phyloP scores from a whole-genome alignment of 1,140 invertebrate species.

The Chlorops oryzae region DNA sequence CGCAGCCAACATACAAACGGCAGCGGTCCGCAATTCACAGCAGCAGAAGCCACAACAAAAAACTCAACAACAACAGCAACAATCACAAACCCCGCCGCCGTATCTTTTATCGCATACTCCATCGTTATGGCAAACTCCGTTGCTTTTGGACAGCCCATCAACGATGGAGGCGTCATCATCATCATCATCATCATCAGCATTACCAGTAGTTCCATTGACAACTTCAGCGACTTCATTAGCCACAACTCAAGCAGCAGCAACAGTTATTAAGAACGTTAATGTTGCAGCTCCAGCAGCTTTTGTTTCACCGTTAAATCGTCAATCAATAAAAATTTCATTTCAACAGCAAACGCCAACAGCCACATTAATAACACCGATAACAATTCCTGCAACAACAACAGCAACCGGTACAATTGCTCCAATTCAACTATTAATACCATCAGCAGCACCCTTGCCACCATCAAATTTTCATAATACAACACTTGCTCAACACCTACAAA shows the following conservation, averaged over 20 bases:
- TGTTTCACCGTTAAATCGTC: no score
- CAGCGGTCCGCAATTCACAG: constrained; percentile 40
- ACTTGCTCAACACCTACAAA: constrained; percentile 40
- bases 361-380: neutral
- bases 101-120: constrained; percentile 37
- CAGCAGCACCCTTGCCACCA: constrained; percentile 29
- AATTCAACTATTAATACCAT: constrained; percentile 21
- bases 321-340: no score
- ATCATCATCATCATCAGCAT: constrained; percentile 36
- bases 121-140: constrained; percentile 42
- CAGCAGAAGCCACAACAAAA: constrained; percentile 33
- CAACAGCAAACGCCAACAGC: neutral
- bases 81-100: constrained; percentile 19
- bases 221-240: neutral
- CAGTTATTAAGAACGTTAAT: no score
- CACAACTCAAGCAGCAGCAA: constrained; percentile 20
- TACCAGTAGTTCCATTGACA: constrained; percentile 5
- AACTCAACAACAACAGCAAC: constrained; percentile 11
- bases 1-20: constrained; percentile 17
- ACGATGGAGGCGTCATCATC: constrained; percentile 37
- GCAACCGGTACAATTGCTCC: constrained; percentile 37
- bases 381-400: constrained; percentile 2
- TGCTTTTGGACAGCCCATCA: constrained; percentile 28
- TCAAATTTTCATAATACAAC: constrained; percentile 45
- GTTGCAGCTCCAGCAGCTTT: no score